Percentiles rank a stretch among this genome's conserved stretches.
phyloP scores from a whole-genome alignment of 2,888 invertebrate species.

The Melieria picta region DNA sequence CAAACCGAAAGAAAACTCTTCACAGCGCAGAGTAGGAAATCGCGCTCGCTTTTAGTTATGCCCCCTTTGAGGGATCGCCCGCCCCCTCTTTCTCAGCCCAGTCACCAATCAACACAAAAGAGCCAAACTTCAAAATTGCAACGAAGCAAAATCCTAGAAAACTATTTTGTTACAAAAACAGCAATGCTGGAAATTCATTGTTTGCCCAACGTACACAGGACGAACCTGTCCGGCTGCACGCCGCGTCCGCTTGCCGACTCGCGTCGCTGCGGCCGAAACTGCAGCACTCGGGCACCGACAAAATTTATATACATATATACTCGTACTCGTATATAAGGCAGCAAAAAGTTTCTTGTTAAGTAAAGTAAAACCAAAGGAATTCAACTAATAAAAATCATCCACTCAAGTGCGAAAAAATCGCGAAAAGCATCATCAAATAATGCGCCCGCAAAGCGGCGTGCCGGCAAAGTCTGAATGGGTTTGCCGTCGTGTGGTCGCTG shows the following conservation, averaged over 20 bases:
- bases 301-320: background rate
- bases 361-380: constrained; percentile 59
- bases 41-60: too few species aligned
- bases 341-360: constrained; percentile 17
- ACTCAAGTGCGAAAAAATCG: constrained; percentile 66
- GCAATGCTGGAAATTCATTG: constrained; percentile 36
- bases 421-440: constrained; percentile 60
- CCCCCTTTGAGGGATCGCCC: too few species aligned
- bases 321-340: background rate
- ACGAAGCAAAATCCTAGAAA: constrained; percentile 24
- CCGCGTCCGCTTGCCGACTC: too few species aligned
- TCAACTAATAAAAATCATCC: constrained; percentile 66
- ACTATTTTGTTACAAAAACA: constrained; percentile 35
- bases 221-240: constrained; percentile 6
- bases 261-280: too few species aligned
- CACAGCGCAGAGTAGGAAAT: too few species aligned
- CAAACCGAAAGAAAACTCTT: too few species aligned
- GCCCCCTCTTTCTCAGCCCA: too few species aligned
- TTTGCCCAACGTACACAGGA: constrained; percentile 30
- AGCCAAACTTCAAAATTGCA: constrained; percentile 34
- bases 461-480: background rate
- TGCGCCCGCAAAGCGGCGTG: background rate
- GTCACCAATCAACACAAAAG: too few species aligned
- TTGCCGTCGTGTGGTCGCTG: background rate
- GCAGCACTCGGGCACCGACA: background rate